A percentile compares a stretch with the other conserved stretches of the same genome.
phyloP scores from a whole-genome alignment of 2,797 vertebrate genomes.

The Emydoidea blandingii region DNA sequence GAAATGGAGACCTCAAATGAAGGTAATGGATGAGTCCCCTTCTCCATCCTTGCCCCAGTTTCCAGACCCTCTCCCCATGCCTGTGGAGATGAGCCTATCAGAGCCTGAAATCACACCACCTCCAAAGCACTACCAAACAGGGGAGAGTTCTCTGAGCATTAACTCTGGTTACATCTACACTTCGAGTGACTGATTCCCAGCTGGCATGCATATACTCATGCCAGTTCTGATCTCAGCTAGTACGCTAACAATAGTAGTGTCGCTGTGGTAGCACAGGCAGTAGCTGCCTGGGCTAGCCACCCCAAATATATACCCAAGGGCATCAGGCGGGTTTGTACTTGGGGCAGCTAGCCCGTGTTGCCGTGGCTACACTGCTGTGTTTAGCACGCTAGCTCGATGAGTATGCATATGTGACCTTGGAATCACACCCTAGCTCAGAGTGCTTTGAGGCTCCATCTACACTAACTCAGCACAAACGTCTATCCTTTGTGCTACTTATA shows the following conservation, averaged over 20 bases:
- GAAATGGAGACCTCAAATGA: neutral
- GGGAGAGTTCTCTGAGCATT: fast-evolving
- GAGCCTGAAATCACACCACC: neutral
- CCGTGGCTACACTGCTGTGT: too few species aligned
- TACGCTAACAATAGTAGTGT: too few species aligned
- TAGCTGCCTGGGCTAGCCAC: neutral
- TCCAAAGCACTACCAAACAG: too few species aligned
- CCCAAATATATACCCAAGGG: too few species aligned
- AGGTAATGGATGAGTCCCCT: neutral
- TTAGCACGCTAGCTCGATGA: neutral
- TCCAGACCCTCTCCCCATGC: neutral
- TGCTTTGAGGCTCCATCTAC: neutral
- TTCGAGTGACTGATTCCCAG: neutral
- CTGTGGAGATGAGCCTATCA: neutral
- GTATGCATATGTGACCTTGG: neutral
- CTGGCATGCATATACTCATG: too few species aligned
- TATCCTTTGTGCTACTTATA: neutral
- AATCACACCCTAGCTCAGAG: neutral
- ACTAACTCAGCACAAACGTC: neutral
- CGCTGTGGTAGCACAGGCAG: neutral
- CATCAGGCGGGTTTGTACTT: neutral
- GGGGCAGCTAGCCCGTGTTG: neutral
- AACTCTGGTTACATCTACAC: fast-evolving
- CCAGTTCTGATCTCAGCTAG: neutral
- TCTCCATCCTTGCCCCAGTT: neutral